Evolutionary conservation across 2,797 vertebrate genomes (phyloP).

Genomic region (Artibeus lituratus): DNA sequence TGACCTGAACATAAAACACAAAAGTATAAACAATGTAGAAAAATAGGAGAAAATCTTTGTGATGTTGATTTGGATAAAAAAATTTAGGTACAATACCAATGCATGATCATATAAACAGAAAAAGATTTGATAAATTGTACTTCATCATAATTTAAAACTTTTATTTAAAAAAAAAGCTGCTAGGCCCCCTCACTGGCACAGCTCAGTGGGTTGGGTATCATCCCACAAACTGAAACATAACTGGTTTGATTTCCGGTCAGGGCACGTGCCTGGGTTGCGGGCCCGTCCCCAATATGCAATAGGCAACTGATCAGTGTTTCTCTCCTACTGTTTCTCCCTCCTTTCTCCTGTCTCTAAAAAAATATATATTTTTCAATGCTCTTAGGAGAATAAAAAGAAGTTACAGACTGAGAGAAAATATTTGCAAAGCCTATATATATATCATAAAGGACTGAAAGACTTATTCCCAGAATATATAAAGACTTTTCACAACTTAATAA

Average conservation of each 20-base stretch:
- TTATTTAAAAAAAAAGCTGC: not conserved
- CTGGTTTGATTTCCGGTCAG: not conserved
- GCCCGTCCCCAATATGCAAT: rapidly evolving
- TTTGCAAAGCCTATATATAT: not conserved
- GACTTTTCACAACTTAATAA: not conserved
- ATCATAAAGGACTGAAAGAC: not conserved
- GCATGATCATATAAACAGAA: not conserved
- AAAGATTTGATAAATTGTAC: not conserved
- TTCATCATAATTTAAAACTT: not conserved
- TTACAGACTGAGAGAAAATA: not conserved
- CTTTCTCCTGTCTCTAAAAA: not conserved
- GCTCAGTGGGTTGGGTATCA: not conserved
- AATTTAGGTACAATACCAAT: not conserved
- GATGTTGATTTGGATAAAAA: not conserved
- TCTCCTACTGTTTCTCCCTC: not conserved
- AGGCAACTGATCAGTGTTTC: not conserved
- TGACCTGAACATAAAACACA: not conserved
- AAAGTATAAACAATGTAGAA: not conserved
- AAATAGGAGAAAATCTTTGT: not conserved
- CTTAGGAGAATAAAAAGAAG: not conserved
- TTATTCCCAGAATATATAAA: not conserved
- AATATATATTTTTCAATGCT: not conserved
- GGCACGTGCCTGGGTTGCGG: not conserved
- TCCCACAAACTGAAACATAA: not conserved
- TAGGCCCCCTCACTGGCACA: not conserved